Base-by-base conservation (phyloP, 2,888 invertebrate genomes). In the Dicranocentrus wangi region DNA sequence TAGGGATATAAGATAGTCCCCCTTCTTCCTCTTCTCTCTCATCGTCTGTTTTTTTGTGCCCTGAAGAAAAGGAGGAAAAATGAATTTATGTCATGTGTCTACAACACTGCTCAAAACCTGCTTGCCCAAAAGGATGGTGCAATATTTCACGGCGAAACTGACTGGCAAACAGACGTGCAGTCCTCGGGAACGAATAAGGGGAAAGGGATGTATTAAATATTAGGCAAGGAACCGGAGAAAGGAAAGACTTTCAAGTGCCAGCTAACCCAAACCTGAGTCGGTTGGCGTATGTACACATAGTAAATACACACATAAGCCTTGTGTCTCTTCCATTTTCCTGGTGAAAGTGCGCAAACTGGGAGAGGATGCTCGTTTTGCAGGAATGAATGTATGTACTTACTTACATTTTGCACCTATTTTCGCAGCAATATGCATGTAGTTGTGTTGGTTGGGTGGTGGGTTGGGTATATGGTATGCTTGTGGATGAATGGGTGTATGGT, bases 31-130 rank as follows among this genome's bases (percentile, higher is more conserved):
- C n/a, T n/a, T n/a, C n/a, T n/a, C n/a, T n/a, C n/a, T n/a, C n/a
- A n/a, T 32, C 10, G 32, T 32, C 5, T 32, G 47, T 28, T 27
- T 47, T 47, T n/a, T n/a, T 68, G 8, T 27, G 51, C 42, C 68
- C 27, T 23, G 47, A 51, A 51, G 53, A 25, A 51, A 68, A 68
- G 23, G 23, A 28, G 23, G 66, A 60, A 61, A 77, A 77, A 77
- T 77, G 77, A 77, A 77, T 77, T 76, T 77, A 77, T 77, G 77
- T 68, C 69, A 68, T 77, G 77, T 69, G 77, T 77, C 77, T 77
- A 55, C 61, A 77, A 47, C 28, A 39, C 23, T 69, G 61, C 77
- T 69, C 69, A 69, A 72, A 69, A 61, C 69, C 69, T 61, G 60
- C 77, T 53, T 69, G 69, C 19, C 43, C 43, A n/a, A 7, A 8